phyloP scores from a whole-genome alignment of 92 coral and sea anemone genomes.

The Micromussa lordhowensis region DNA sequence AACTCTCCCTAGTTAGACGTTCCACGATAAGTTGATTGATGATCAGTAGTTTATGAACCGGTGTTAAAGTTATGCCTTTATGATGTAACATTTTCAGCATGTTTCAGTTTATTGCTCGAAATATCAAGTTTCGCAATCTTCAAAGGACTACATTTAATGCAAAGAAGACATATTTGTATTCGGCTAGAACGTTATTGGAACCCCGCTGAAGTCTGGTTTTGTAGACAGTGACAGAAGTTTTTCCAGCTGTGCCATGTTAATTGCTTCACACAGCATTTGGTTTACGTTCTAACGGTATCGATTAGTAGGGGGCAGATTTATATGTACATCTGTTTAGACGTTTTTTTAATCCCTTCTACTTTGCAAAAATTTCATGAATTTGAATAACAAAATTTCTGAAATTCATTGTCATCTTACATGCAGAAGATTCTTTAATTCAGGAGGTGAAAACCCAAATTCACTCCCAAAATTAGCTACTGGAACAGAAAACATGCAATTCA shows the following conservation, averaged over 20 bases:
- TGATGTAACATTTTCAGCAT: not conserved
- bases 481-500: not conserved
- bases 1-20: not conserved
- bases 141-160: not conserved
- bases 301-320: not conserved
- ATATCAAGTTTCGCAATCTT: not conserved
- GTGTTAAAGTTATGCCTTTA: not conserved
- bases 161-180: not conserved
- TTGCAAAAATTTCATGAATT: not conserved
- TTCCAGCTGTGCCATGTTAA: slow-evolving; percentile 18
- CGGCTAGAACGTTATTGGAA: not conserved
- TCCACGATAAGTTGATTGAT: not conserved
- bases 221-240: slow-evolving; percentile 6
- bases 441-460: not conserved
- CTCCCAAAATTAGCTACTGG: not conserved
- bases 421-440: not conserved
- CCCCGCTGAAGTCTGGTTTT: slow-evolving; percentile 17
- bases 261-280: not conserved
- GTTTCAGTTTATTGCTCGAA: not conserved
- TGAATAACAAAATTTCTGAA: not conserved
- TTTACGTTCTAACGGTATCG: not conserved
- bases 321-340: not conserved
- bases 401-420: not conserved
- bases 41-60: not conserved
- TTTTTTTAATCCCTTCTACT: not conserved